Evolutionary conservation across 2,113 vertebrate genomes (phyloP).

Genomic region (Neolamprologus devosi): DNA sequence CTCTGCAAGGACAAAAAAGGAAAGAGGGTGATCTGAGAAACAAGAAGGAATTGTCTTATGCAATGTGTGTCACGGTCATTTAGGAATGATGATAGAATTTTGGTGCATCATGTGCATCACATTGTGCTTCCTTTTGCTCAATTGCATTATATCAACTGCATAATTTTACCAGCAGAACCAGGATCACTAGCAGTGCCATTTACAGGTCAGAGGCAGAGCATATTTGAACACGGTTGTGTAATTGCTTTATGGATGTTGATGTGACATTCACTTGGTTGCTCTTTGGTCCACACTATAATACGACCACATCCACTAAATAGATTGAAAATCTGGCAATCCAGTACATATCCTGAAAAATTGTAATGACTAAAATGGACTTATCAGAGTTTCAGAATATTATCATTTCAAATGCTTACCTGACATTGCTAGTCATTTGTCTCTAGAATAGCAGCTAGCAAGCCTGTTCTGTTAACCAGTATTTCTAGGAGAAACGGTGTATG

Average conservation of each 20-base stretch:
- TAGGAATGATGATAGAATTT: neutral
- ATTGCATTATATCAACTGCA: neutral
- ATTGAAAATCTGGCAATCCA: neutral
- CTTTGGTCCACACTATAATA: neutral
- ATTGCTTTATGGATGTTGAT: neutral
- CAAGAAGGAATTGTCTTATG: slow-evolving; percentile 32
- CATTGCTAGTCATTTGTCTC: neutral
- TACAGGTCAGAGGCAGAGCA: neutral
- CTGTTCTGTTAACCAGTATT: neutral
- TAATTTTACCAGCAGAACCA: neutral
- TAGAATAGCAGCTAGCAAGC: neutral
- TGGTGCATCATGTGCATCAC: neutral
- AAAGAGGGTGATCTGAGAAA: slow-evolving; percentile 49
- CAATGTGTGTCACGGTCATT: slow-evolving; percentile 16
- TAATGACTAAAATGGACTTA: neutral
- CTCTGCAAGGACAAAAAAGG: slow-evolving; percentile 52
- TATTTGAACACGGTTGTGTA: neutral
- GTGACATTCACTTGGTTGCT: neutral
- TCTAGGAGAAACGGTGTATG: neutral
- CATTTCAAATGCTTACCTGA: neutral
- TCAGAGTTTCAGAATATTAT: neutral
- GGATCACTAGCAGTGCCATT: neutral
- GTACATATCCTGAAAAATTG: neutral
- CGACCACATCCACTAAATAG: neutral
- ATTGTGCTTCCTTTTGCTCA: neutral